phyloP scores from a whole-genome alignment of 2,888 invertebrate genomes.

The Amblyteles armatorius region DNA sequence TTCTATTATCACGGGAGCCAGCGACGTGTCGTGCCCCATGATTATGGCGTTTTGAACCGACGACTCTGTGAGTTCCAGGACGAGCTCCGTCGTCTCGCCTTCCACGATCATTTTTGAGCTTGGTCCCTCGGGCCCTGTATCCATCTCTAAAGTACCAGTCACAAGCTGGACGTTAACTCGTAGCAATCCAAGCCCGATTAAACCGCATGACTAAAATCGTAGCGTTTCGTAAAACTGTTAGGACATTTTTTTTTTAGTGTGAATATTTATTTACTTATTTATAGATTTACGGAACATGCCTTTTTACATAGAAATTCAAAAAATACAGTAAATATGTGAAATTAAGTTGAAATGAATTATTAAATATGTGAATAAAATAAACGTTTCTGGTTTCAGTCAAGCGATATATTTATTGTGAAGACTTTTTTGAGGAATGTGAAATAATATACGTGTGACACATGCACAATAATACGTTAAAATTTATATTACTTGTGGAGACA shows the following conservation, averaged over 20 bases:
- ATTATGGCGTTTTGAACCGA: constrained; percentile 27
- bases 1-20: constrained; percentile 80
- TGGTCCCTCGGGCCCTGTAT: neutral
- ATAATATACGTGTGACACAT: neutral
- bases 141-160: constrained; percentile 52
- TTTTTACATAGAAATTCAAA: too few species aligned
- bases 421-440: neutral
- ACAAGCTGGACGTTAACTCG: constrained; percentile 1
- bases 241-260: neutral
- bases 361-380: neutral
- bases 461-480: too few species aligned
- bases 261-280: too few species aligned
- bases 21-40: constrained; percentile 11
- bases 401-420: too few species aligned
- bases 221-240: too few species aligned
- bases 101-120: constrained; percentile 4
- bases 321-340: too few species aligned
- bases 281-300: too few species aligned
- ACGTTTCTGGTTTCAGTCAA: neutral
- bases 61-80: constrained; percentile 40
- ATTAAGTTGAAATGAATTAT: too few species aligned
- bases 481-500: too few species aligned
- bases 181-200: neutral
- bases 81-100: neutral
- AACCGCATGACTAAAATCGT: too few species aligned